phyloP scores from a whole-genome alignment of 1,140 invertebrate genomes.

The Drosophila pruinosa region DNA sequence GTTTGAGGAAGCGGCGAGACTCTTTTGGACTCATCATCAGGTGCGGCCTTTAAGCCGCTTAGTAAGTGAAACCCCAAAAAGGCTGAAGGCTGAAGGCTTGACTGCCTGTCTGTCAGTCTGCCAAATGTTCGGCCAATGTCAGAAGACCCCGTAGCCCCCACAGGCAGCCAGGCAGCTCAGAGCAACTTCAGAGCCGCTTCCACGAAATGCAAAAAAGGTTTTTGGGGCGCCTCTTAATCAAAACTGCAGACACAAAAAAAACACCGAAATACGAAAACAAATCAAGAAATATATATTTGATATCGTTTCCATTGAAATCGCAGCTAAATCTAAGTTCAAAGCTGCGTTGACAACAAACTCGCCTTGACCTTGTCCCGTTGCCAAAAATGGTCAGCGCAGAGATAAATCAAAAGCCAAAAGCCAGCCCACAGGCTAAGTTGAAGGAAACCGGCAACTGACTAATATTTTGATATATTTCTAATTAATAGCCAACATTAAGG shows the following conservation, averaged over 20 bases:
- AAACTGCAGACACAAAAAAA: conserved; percentile 63
- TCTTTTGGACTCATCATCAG: conserved; percentile 47
- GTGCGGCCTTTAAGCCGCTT: conserved; percentile 71
- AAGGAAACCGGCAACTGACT: conserved; percentile 4
- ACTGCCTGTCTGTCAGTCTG: conserved; percentile 24
- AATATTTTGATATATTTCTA: conserved; percentile 75
- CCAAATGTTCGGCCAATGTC: conserved; percentile 1
- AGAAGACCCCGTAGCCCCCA: not conserved
- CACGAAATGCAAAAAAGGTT: conserved; percentile 74
- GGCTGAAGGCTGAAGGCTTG: conserved; percentile 19
- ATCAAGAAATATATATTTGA: conserved; percentile 13
- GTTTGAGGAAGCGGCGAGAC: not conserved
- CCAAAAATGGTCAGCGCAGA: conserved; percentile 66
- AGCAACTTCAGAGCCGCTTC: conserved; percentile 52
- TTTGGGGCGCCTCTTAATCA: conserved; percentile 64
- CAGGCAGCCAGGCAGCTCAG: not conserved
- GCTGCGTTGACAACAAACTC: conserved; percentile 62
- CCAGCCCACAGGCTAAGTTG: conserved; percentile 21
- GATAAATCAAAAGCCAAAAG: conserved; percentile 62
- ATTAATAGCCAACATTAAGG: conserved; percentile 59
- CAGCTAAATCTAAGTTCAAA: conserved; percentile 57
- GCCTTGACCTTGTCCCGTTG: conserved; percentile 69
- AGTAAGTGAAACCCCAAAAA: conserved; percentile 72
- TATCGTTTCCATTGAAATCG: conserved; percentile 55
- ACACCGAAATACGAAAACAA: not conserved